Conservation (phyloP, 2,888 invertebrate species). For the Drosophila limbata region DNA sequence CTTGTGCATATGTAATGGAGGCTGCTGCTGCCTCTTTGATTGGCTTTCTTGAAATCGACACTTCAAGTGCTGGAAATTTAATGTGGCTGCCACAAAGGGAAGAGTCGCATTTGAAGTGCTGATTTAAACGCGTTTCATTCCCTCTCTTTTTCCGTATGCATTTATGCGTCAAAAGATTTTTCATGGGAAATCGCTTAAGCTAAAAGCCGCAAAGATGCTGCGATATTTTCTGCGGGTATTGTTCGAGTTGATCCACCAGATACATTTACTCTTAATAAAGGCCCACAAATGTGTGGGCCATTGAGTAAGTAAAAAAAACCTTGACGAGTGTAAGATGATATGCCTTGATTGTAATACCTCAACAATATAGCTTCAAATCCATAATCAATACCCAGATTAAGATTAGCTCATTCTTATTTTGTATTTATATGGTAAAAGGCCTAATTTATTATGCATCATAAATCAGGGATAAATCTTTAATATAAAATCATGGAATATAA, state of each 20-base stretch:
- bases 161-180: conserved; percentile 58
- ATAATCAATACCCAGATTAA: conserved; percentile 34
- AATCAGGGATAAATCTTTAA: conserved; percentile 16
- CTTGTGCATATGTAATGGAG: conserved; percentile 55
- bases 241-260: conserved; percentile 6
- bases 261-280: conserved; percentile 14
- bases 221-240: conserved; percentile 42
- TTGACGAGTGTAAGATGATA: conserved; percentile 45
- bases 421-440: conserved; percentile 19
- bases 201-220: conserved; percentile 34
- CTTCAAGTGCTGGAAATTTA: conserved; percentile 62
- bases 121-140: conserved; percentile 50
- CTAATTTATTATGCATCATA: conserved; percentile 30
- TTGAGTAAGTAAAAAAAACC: conserved; percentile 38
- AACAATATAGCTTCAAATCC: conserved; percentile 23
- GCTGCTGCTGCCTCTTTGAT: conserved; percentile 46
- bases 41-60: conserved; percentile 68
- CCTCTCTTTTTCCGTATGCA: conserved; percentile 39
- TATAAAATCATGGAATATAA: neutral
- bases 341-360: conserved; percentile 15
- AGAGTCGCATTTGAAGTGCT: conserved; percentile 21
- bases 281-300: conserved; percentile 24
- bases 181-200: conserved; percentile 64
- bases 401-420: conserved; percentile 42
- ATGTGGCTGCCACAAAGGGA: conserved; percentile 39